A percentile compares a stretch with the other conserved stretches of the same genome.
Evolutionary conservation across 1,140 invertebrate genomes (phyloP).

Genomic region (Holotrichia oblita): DNA sequence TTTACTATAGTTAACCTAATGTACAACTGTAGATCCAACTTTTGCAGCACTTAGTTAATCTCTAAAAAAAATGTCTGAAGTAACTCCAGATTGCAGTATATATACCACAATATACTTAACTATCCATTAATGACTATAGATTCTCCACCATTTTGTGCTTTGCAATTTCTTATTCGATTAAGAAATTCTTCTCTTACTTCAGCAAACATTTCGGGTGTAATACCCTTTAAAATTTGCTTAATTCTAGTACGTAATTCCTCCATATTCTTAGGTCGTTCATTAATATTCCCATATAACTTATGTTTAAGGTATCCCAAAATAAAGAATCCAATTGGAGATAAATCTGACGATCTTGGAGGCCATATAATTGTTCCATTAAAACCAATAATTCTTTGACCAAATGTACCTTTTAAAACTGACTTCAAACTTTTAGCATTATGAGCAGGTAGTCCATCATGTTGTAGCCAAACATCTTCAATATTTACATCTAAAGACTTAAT

Average conservation of each 20-base stretch:
- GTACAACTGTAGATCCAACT: too few species aligned
- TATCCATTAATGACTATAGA: too few species aligned
- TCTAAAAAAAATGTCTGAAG: too few species aligned
- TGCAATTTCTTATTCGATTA: too few species aligned
- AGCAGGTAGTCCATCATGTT: slow-evolving; percentile 2
- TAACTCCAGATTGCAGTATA: too few species aligned
- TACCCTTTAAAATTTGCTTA: neutral
- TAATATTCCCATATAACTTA: neutral
- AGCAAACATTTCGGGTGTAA: slow-evolving; percentile 14
- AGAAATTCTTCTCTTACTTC: slow-evolving; percentile 20
- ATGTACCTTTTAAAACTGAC: neutral
- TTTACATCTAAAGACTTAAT: neutral
- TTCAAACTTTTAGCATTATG: slow-evolving; percentile 23
- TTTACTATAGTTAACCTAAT: too few species aligned
- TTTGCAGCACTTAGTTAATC: too few species aligned
- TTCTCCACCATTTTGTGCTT: slow-evolving; percentile 23
- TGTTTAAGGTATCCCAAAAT: slow-evolving; percentile 11
- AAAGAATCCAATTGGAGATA: neutral
- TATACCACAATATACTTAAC: too few species aligned
- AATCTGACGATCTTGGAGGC: neutral
- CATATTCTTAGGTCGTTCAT: neutral
- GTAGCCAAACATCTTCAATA: neutral
- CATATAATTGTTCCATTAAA: neutral
- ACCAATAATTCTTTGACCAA: neutral
- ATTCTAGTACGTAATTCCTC: slow-evolving; percentile 28